Evolutionary conservation across 2,797 vertebrate genomes (phyloP), one percentile per base, ranked within the genome.

Genomic region (Ptychadena robeensis): DNA sequence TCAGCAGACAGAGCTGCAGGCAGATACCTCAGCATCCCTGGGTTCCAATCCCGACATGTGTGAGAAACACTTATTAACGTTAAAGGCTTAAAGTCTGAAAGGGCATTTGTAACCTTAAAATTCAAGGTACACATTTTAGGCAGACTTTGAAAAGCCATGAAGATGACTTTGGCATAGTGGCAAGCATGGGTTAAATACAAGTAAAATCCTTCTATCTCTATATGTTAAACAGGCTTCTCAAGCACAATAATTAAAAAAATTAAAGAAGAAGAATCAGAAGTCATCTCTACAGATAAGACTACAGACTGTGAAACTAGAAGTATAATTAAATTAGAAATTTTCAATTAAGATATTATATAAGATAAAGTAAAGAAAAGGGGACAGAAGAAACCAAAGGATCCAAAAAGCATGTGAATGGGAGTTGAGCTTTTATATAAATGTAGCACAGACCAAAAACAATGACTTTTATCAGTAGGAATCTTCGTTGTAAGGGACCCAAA

Each of bases 291-390:
- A 64, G 35, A 71, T 38, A 71, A 71, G 37, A 38, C 37, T 37
- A 71, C n/a, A 38, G 15, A 71, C 22, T 71, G 37, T 22, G 37
- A 44, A 38, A 71, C 66, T 32, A 64, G 37, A 71, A 71, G 12
- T 25, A 38, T 71, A 71, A 71, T 44, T 40, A 38, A n/a, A 71
- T 71, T 71, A 71, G n/a, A 37, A 71, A 8, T 11, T 71, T 71
- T 71, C 25, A 71, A 71, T 71, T 71, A 71, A 71, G 68, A 71
- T 71, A 27, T 18, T 9, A 14, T 71, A 44, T 37, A 71, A 40
- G 68, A 71, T 71, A 71, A 32, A n/a, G n/a, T n/a, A n/a, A 12
- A 71, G 25, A 71, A 38, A 15, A 30, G 38, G 6, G 12, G 28
- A 71, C 27, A 37, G 3, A 30, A n/a, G 34, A 68, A 48, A 48